Conservation (phyloP, 2,888 invertebrate genomes). For the Ennomos fuscantarius region DNA sequence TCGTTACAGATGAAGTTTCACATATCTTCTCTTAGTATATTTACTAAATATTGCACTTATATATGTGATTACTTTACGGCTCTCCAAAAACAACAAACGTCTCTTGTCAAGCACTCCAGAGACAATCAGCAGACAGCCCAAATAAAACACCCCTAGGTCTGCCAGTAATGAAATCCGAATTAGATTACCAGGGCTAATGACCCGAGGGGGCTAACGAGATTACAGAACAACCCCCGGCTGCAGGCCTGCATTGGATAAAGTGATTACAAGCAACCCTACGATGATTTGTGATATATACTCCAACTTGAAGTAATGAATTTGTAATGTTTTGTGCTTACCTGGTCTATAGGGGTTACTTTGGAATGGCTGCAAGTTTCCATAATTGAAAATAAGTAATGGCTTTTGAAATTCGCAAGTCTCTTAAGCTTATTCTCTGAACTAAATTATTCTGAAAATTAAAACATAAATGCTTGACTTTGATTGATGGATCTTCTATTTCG, state of each 20-base stretch:
- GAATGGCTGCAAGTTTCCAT: neutral
- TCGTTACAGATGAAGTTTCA: no score
- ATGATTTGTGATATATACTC: constrained; percentile 42
- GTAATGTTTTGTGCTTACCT: constrained; percentile 17
- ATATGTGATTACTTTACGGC: neutral
- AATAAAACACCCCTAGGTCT: constrained; percentile 46
- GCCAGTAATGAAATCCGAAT: constrained; percentile 71
- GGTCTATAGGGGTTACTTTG: constrained; percentile 3
- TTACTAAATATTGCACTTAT: no score
- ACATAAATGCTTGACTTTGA: no score
- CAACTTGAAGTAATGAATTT: constrained; percentile 21
- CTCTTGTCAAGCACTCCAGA: constrained; percentile 17
- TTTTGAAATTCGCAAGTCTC: no score
- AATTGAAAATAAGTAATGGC: no score
- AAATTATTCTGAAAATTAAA: no score
- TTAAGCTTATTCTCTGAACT: no score
- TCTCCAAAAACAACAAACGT: constrained; percentile 12
- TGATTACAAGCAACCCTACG: constrained; percentile 42
- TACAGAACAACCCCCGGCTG: constrained; percentile 36
- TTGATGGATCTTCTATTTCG: no score
- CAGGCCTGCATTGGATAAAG: constrained; percentile 36
- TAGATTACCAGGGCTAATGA: constrained; percentile 71
- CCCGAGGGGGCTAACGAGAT: constrained; percentile 62
- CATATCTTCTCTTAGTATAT: no score
- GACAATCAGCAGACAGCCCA: constrained; percentile 33